Evolutionary conservation across 2,797 vertebrate genomes (phyloP).

Genomic region (Otus scops): DNA sequence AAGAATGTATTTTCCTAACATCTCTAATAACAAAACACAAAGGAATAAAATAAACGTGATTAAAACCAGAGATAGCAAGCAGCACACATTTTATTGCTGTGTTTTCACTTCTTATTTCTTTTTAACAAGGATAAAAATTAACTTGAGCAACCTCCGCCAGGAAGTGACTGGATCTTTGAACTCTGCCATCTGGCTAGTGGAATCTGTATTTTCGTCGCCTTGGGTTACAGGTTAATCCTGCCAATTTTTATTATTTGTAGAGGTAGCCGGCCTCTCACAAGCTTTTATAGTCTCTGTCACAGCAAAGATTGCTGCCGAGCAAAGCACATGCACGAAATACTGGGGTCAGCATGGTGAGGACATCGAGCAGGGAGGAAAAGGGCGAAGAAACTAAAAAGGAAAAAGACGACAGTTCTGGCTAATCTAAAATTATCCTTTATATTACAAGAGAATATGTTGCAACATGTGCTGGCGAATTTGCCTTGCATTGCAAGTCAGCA

Average conservation of each 20-base stretch:
- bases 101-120: slow-evolving; percentile 71
- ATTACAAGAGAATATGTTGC: slow-evolving; percentile 43
- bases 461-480: background rate
- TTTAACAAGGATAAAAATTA: slow-evolving; percentile 75
- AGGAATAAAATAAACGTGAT: slow-evolving; percentile 33
- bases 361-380: background rate
- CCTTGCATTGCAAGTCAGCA: background rate
- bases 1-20: background rate
- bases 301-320: slow-evolving; percentile 24
- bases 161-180: slow-evolving; percentile 72
- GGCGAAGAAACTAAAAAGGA: background rate
- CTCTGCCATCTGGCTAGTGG: slow-evolving; percentile 71
- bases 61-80: slow-evolving; percentile 60
- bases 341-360: background rate
- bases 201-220: slow-evolving; percentile 62
- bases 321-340: background rate
- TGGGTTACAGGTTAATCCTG: slow-evolving; percentile 68
- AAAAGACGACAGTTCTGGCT: background rate
- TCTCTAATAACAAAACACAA: slow-evolving; percentile 23
- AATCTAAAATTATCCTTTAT: slow-evolving; percentile 61
- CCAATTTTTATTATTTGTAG: slow-evolving; percentile 70
- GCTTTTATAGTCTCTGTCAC: slow-evolving; percentile 48
- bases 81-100: slow-evolving; percentile 59
- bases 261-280: slow-evolving; percentile 36
- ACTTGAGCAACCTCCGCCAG: slow-evolving; percentile 61